These are phyloP conservation scores for Hoplostethus atlanticus DNA, from an alignment of 2,797 vertebrate genomes.

Conservation along the genomic window DNA sequence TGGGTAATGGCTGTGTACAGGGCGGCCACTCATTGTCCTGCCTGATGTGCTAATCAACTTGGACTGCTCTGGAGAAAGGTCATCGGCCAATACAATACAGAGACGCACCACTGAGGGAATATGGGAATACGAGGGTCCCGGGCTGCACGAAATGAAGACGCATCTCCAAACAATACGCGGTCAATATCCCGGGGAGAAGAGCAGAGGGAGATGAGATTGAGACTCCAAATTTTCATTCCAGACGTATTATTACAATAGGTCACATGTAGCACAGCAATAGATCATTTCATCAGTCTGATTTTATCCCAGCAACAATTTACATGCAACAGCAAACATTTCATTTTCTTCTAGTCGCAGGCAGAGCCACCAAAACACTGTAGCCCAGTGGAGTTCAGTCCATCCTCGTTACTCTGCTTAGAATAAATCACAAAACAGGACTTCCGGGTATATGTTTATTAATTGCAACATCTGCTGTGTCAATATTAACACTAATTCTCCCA, in stretches of 20 bases:
- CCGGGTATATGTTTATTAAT: no score
- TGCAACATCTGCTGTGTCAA: no score
- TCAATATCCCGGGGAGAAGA: slow-evolving; percentile 73
- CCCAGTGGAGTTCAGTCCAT: no score
- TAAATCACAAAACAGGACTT: no score
- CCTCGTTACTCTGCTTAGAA: no score
- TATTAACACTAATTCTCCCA: no score
- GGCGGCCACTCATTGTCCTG: slow-evolving; percentile 75
- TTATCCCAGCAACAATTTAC: slow-evolving; percentile 45
- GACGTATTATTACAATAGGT: slow-evolving; percentile 74
- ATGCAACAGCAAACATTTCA: slow-evolving; percentile 33
- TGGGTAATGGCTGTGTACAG: slow-evolving; percentile 81
- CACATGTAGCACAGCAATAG: slow-evolving; percentile 54
- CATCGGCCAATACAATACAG: slow-evolving; percentile 67
- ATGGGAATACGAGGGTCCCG: slow-evolving; percentile 67
- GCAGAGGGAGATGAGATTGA: slow-evolving; percentile 69
- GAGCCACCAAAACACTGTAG: no score
- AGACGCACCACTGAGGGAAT: slow-evolving; percentile 61
- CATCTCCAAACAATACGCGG: slow-evolving; percentile 78
- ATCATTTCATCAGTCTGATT: slow-evolving; percentile 52
- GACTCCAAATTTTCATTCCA: slow-evolving; percentile 53
- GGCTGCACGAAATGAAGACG: slow-evolving; percentile 74
- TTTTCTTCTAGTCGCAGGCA: slow-evolving; percentile 14
- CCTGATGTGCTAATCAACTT: slow-evolving; percentile 81
- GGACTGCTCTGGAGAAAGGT: slow-evolving; percentile 78